A percentile compares a stretch with the other conserved stretches of the same genome.
phyloP scores from a whole-genome alignment of 2,797 vertebrate species.

The Arnoldichthys spilopterus region DNA sequence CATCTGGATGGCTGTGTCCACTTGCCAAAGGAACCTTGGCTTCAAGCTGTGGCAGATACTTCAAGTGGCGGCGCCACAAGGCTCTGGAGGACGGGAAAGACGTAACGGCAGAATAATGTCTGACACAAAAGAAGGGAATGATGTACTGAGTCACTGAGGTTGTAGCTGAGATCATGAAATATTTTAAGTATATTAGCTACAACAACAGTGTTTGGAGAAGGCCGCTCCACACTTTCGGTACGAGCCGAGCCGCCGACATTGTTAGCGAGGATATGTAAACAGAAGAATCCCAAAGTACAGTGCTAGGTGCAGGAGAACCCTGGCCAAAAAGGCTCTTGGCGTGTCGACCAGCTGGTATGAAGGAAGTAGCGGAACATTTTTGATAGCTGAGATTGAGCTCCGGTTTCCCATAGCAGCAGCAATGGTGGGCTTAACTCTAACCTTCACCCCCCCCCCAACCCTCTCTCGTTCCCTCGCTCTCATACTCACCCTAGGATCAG shows the following conservation, averaged over 20 bases:
- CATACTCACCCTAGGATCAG: constrained; percentile 66
- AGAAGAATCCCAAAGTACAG: constrained; percentile 18
- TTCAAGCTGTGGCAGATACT: constrained; percentile 44
- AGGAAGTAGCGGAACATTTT: constrained; percentile 67
- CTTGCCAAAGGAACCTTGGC: constrained; percentile 46
- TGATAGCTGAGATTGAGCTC: constrained; percentile 61
- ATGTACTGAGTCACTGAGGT: constrained; percentile 10
- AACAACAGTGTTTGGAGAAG: too few relatives aligned
- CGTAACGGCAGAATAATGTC: constrained; percentile 38
- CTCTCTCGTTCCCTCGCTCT: constrained; percentile 35
- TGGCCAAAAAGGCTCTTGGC: constrained; percentile 31
- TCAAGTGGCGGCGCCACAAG: constrained; percentile 31
- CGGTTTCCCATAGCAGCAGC: constrained; percentile 57
- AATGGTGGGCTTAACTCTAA: constrained; percentile 55
- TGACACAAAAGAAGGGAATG: constrained; percentile 18
- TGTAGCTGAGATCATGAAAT: neutral
- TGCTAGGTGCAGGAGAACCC: constrained; percentile 8
- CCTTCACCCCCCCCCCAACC: constrained; percentile 13
- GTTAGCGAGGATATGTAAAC: constrained; percentile 18
- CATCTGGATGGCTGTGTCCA: constrained; percentile 40
- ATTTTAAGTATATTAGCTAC: constrained; percentile 4
- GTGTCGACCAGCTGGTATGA: constrained; percentile 37
- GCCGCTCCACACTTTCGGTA: neutral
- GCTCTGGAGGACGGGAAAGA: constrained; percentile 7
- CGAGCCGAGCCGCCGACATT: neutral